phyloP scores from a whole-genome alignment of 2,888 invertebrate genomes.

The Taenaris catops region DNA sequence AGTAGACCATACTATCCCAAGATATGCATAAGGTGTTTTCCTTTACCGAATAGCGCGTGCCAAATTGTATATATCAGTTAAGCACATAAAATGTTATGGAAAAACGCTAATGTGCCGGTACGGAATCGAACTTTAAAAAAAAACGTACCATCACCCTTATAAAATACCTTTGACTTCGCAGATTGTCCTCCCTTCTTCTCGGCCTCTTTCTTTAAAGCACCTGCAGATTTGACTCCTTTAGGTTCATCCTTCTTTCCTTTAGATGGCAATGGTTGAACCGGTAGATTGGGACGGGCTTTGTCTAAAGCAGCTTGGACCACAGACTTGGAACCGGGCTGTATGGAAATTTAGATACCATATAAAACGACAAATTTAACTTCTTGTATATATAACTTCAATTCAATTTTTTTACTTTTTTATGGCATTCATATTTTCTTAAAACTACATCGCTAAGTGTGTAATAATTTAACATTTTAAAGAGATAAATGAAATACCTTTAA shows the following conservation, averaged over 20 bases:
- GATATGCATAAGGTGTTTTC: too few relatives aligned
- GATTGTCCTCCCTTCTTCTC: constrained; percentile 62
- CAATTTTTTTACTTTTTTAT: neutral
- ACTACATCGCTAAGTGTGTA: too few relatives aligned
- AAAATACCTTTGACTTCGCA: constrained; percentile 80
- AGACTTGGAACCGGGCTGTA: constrained; percentile 85
- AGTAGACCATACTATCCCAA: too few relatives aligned
- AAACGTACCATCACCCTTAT: neutral
- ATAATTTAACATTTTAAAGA: neutral
- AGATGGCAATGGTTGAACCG: constrained; percentile 87
- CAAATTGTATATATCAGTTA: neutral
- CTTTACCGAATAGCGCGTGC: too few relatives aligned
- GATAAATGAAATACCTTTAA: constrained; percentile 80
- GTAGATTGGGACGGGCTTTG: constrained; percentile 91
- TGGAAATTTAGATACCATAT: constrained; percentile 8
- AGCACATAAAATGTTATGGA: too few relatives aligned
- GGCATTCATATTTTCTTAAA: too few relatives aligned
- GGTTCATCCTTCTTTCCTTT: constrained; percentile 81
- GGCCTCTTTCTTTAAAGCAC: constrained; percentile 72
- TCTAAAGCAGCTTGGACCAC: constrained; percentile 90
- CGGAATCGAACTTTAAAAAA: too few relatives aligned
- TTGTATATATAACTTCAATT: too few relatives aligned
- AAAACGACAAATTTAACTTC: neutral
- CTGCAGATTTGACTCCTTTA: constrained; percentile 80
- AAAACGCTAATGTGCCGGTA: too few relatives aligned